These are phyloP conservation scores for Rhabditoides inermis DNA, from an alignment of 2,888 invertebrate genomes.

Conservation along the genomic window DNA sequence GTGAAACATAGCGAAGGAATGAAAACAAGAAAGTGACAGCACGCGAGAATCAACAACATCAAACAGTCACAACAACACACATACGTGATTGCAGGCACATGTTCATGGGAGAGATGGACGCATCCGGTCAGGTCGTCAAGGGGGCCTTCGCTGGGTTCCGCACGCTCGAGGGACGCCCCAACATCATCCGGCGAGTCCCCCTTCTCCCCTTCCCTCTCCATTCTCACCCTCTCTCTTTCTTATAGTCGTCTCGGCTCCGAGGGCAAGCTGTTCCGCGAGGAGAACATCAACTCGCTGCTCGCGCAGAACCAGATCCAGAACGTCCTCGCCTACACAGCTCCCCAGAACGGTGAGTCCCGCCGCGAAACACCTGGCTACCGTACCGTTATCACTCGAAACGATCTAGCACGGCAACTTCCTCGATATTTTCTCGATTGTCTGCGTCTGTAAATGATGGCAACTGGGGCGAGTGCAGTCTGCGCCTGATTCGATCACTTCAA, in stretches of 20 bases:
- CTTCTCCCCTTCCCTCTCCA: not conserved
- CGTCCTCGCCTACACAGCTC: conserved; percentile 46
- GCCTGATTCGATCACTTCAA: no score
- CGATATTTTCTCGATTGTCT: no score
- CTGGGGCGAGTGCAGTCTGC: no score
- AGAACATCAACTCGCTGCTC: conserved; percentile 40
- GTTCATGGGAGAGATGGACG: conserved; percentile 24
- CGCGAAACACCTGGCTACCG: no score
- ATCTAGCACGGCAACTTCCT: no score
- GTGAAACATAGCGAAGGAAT: no score
- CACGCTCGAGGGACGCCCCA: conserved; percentile 42
- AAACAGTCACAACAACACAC: not conserved
- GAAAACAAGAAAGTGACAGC: no score
- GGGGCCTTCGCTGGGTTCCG: conserved; percentile 44
- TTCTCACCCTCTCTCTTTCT: not conserved
- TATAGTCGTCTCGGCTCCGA: conserved; percentile 25
- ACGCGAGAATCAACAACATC: no score
- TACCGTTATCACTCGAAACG: no score
- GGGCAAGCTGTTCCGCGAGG: conserved; percentile 43
- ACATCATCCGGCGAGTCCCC: conserved; percentile 26
- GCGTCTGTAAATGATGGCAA: not conserved
- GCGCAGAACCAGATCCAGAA: conserved; percentile 42
- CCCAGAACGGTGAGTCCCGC: conserved; percentile 19
- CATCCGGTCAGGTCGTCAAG: conserved; percentile 25
- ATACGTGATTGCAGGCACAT: not conserved